Evolutionary conservation across 1,140 invertebrate genomes (phyloP).

Genomic region (Dendroctonus valens): DNA sequence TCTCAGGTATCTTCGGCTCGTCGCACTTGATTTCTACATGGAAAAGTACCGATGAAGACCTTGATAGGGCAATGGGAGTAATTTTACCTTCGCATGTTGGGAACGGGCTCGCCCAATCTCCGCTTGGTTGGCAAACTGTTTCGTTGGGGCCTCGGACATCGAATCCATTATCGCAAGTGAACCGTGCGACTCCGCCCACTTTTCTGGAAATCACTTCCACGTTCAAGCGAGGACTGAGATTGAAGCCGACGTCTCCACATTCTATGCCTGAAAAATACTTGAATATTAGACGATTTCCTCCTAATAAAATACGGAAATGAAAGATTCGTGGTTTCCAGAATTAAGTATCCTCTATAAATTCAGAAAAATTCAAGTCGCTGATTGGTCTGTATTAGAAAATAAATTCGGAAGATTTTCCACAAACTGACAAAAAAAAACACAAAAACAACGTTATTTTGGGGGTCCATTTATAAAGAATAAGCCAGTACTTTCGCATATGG

Average conservation of each 20-base stretch:
- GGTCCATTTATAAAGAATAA: no score
- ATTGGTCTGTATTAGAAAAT: no score
- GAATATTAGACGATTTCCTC: no score
- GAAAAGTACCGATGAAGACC: not conserved
- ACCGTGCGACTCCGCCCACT: conserved; percentile 74
- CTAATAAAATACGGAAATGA: no score
- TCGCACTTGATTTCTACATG: conserved; percentile 73
- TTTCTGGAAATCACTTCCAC: conserved; percentile 70
- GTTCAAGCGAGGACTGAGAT: conserved; percentile 57
- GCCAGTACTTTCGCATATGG: conserved; percentile 74
- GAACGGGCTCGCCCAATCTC: conserved; percentile 75
- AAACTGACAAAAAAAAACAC: no score
- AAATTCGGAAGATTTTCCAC: no score
- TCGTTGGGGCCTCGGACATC: conserved; percentile 71
- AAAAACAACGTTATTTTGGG: no score
- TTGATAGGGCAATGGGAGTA: not conserved
- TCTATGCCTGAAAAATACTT: conserved; percentile 66
- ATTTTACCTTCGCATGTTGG: conserved; percentile 68
- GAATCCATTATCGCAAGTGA: conserved; percentile 77
- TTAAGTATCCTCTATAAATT: no score
- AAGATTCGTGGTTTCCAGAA: no score
- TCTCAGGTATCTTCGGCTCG: conserved; percentile 66
- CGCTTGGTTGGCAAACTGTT: conserved; percentile 72
- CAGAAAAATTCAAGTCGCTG: no score
- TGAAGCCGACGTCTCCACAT: conserved; percentile 66